Conservation (phyloP, 2,113 vertebrate species). For the Nerophis lumbriciformis region DNA sequence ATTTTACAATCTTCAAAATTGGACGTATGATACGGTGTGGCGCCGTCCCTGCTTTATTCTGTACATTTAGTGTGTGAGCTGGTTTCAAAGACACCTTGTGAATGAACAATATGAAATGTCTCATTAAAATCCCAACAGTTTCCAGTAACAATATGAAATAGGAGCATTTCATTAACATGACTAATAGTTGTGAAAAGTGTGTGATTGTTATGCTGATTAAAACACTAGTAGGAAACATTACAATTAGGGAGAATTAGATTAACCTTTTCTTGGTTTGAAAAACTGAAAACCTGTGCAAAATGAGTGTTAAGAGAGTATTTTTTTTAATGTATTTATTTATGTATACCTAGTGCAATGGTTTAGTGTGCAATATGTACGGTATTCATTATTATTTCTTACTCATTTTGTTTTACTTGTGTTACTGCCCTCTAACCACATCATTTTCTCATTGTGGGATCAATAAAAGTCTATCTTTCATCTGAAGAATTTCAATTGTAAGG, state of each 20-base stretch:
- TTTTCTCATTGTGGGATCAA: no score
- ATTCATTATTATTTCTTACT: no score
- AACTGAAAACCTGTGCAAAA: background rate
- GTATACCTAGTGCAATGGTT: no score
- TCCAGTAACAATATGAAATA: background rate
- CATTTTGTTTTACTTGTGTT: no score
- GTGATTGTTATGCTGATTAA: no score
- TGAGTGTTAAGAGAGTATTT: background rate
- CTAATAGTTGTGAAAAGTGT: background rate
- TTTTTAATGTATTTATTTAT: no score
- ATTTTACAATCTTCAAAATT: no score
- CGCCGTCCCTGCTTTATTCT: background rate
- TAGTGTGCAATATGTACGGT: no score
- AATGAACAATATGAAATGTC: background rate
- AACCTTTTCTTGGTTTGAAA: background rate
- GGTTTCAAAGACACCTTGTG: background rate
- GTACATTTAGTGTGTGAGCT: background rate
- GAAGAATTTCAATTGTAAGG: conserved; percentile 2
- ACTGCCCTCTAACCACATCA: no score
- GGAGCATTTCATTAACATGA: background rate
- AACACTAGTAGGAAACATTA: background rate
- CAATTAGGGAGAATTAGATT: background rate
- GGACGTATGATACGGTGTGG: no score
- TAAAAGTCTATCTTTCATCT: background rate
- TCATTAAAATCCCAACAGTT: conserved; percentile 2